Base-by-base conservation (phyloP, 2,888 invertebrate genomes). In the Rutpela maculata region DNA sequence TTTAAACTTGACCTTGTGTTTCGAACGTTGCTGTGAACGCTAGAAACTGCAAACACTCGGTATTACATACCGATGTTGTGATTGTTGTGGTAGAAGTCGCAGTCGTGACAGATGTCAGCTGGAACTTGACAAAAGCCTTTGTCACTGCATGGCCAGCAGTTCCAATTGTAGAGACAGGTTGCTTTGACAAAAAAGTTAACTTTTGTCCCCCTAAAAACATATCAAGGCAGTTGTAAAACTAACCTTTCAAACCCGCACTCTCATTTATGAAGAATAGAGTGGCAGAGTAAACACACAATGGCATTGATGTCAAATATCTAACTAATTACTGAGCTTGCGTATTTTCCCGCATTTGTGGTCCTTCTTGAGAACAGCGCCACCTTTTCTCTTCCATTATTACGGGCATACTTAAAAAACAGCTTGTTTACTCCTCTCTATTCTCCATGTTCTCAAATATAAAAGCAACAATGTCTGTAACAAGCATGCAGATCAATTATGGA, bases 141-240 rank as follows among this genome's bases (percentile, higher is more conserved):
- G 88, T 87, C 57, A 89, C 83, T 18, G 84, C 83, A 78, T 87
- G 86, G 5, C 84, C 78, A 6, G 84, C 80, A 78, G 83, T 86
- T 60, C 89, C 88, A 18, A 90, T 87, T 9, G 91, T 86, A 17
- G 90, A 89, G 81, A 91, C 88, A 15, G 92, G 86, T 65, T 91
- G 90, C 85, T 91, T 92, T 0, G 92, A 91, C 38, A 93, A 82
- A 71, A 93, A 91, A 10, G 93, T 93, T 63, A 94, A 86, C 73
- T 93, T 91, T 82, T 93, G 93, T 9, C 93, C 85, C 62, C 85
- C 93, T 86, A 72, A 69, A 83, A 83, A 60, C 1, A 70, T 38
- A 56, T 17, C 38, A 43, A 19, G 56, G 38, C 59, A 71, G 12
- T 11, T 17, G 10, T 17, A 12, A 70, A 59, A 9, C 17, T n/a